phyloP scores from a whole-genome alignment of 2,797 vertebrate species.

The Heterohyrax brucei region DNA sequence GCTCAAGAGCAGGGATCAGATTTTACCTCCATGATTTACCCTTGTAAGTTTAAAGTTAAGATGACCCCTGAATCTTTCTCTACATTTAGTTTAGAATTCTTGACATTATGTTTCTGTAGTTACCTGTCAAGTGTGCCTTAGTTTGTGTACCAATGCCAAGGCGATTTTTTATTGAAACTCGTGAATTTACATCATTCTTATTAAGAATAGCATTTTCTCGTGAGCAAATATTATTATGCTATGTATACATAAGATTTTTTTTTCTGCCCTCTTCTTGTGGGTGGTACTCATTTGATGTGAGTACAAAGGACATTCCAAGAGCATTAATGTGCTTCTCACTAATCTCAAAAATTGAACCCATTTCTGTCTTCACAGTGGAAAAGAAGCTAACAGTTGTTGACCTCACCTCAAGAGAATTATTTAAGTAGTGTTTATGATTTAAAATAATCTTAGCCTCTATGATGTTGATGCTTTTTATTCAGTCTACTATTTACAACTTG shows the following conservation, averaged over 20 bases:
- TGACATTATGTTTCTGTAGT: conserved; percentile 39
- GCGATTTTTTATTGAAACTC: conserved; percentile 49
- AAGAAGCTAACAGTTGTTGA: conserved; percentile 45
- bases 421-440: conserved; percentile 36
- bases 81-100: conserved; percentile 63
- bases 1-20: conserved; percentile 29
- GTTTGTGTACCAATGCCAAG: neutral
- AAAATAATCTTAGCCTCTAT: conserved; percentile 63
- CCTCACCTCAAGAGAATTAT: conserved; percentile 23
- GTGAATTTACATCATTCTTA: conserved; percentile 55
- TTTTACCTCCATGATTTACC: conserved; percentile 41
- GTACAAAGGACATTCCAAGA: conserved; percentile 44
- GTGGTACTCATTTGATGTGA: conserved; percentile 53
- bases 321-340: conserved; percentile 55
- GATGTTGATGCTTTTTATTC: conserved; percentile 30
- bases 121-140: neutral
- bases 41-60: conserved; percentile 36
- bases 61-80: conserved; percentile 45
- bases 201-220: conserved; percentile 58
- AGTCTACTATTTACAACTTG: conserved; percentile 44
- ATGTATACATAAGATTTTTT: neutral
- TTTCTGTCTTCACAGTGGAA: conserved; percentile 21
- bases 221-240: conserved; percentile 49
- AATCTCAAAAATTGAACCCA: conserved; percentile 52
- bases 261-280: neutral